Base-by-base conservation (phyloP, 1,140 invertebrate species). In the Drosophila insularis region DNA sequence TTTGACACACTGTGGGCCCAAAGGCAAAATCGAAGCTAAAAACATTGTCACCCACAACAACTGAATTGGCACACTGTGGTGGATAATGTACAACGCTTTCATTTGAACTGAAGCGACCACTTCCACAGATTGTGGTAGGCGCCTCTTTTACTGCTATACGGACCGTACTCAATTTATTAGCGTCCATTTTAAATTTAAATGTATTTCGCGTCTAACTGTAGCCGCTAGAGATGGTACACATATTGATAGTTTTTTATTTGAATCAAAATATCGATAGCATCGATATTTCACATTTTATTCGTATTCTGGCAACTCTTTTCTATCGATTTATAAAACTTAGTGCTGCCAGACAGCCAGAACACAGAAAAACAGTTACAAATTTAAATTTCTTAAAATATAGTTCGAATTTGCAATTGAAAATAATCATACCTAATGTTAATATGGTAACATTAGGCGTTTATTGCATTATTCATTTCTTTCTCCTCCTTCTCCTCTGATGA, bases 21-120 rank as follows among this genome's bases (percentile, higher is more conserved):
- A 94, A 94, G 0, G 93, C 93, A n/a, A 92, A 92, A 82, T 96
- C 96, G 77, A 95, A 96, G 1, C 93, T 94, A 85, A 95, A 96
- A 10, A 59, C 60, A 19, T 55, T 46, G 2, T 68, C 65, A 23
- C 79, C 58, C 5, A 74, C 81, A 31, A 79, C 4, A 13, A 85
- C 19, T 27, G 94, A 46, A 2, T 46, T 46, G 14, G 14, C 7
- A 14, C 43, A 46, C 17, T 46, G 14, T 17, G 6, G 6, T 46
- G 14, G 43, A 19, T 46, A 46, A 17, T 46, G 3, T 2, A 46
- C 43, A 19, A 46, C 8, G 43, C 43, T 46, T 7, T 46, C 6
- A 14, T 46, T 2, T 46, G 43, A 8, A 1, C 7, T 19, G 2
- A 14, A 2, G 11, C 43, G 14, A 17, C 14, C 43, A 2, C 7